Evolutionary conservation across 2,797 vertebrate species (phyloP).

Genomic region (Myoxocephalus aenaeus): DNA sequence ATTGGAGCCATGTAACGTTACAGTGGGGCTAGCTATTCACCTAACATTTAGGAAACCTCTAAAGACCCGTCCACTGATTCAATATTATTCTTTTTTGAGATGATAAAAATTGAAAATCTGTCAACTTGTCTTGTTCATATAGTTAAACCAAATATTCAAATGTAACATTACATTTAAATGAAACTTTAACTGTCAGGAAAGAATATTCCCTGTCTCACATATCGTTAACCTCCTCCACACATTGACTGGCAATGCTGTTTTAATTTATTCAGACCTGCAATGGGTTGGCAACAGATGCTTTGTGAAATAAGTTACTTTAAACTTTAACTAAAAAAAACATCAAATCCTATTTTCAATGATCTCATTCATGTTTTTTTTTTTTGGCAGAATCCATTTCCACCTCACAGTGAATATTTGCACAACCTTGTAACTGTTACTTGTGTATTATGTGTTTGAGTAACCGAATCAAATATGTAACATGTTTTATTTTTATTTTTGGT

Average conservation of each 20-base stretch:
- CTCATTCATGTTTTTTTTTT: neutral
- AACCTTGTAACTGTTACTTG: neutral
- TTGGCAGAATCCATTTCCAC: too few species aligned
- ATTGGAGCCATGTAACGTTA: neutral
- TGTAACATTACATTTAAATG: neutral
- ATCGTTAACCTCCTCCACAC: slow-evolving; percentile 1
- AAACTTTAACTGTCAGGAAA: neutral
- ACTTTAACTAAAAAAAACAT: neutral
- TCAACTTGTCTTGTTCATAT: neutral
- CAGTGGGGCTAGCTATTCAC: neutral
- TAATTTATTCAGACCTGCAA: neutral
- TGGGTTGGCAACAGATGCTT: neutral
- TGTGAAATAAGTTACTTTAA: neutral
- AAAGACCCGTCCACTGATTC: neutral
- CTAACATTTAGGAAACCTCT: neutral
- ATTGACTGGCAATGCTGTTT: neutral
- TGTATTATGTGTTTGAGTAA: neutral
- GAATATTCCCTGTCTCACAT: neutral
- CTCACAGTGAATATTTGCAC: neutral
- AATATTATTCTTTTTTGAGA: too few species aligned
- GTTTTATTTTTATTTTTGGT: neutral
- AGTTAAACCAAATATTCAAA: neutral
- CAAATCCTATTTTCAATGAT: neutral
- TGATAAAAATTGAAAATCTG: too few species aligned
- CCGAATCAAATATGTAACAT: neutral